Base-by-base conservation (phyloP, 2,888 invertebrate species). In the Phlogophora meticulosa region DNA sequence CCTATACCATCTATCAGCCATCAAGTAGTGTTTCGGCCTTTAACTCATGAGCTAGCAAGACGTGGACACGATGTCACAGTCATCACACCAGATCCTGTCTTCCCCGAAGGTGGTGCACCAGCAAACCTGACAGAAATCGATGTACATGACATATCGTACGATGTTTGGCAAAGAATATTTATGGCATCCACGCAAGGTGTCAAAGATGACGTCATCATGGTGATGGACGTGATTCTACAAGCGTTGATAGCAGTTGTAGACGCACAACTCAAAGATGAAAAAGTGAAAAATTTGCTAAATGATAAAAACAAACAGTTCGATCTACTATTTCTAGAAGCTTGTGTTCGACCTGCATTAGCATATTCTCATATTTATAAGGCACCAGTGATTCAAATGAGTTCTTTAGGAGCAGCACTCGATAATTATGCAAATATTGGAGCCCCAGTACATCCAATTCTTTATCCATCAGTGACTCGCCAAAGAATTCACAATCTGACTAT, bases 1-100 rank as follows among this genome's bases (percentile, higher is more conserved):
- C 88, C 87, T 20, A 73, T 78, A 7, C 87, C 89, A 5, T 85
- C 85, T 0, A 81, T 85, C 32, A 89, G 88, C 59, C 93, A 93
- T 63, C 92, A 92, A 80, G 74, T 91, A 0, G 87, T 88, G 1
- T 91, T 85, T 28, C 83, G 86, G n/a, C 83, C 87, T 1, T 48
- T 82, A 17, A 64, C 59, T 42, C 63, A 59, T 11, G 63, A 64
- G 34, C 49, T 64, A 0, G 59, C 63, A 1, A 59, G 15, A 24
- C 42, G 59, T 42, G 63, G 63, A 11, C 63, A 64, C 34, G 59
- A 59, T 0, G 59, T 64, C 7, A 49, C 42, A 0, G 42, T 59
- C 9, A 64, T 64, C 11, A 64, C 63, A 34, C 63, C 63, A 43
- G 59, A 64, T n/a, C 63, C 63, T 4, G 63, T 9, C 2, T 64